A percentile compares a stretch with the other conserved stretches of the same genome.
These are phyloP conservation scores for Channa argus DNA, from an alignment of 2,113 vertebrate species.

Conservation along the genomic window DNA sequence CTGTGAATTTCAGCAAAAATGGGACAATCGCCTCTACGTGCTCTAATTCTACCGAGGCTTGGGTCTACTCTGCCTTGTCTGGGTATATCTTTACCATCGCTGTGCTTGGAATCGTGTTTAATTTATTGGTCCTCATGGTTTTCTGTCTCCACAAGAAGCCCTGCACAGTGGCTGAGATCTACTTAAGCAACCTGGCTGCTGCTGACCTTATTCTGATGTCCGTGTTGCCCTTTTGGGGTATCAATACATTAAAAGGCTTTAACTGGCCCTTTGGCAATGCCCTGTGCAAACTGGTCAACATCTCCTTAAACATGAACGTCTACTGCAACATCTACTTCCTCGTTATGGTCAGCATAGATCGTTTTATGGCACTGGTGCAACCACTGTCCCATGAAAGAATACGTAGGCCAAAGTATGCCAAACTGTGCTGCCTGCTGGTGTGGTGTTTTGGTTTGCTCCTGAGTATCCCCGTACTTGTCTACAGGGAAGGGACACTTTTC, in stretches of 20 bases:
- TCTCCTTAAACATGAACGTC: conserved; percentile 81
- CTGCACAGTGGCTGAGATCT: conserved; percentile 90
- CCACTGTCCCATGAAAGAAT: conserved; percentile 85
- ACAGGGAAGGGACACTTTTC: conserved; percentile 54
- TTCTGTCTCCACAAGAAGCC: conserved; percentile 87
- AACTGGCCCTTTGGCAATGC: conserved; percentile 86
- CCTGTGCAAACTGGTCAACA: conserved; percentile 84
- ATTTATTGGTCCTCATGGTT: conserved; percentile 87
- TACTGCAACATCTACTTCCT: conserved; percentile 90
- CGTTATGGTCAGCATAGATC: conserved; percentile 89
- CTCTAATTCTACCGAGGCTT: conserved; percentile 5
- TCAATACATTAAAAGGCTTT: conserved; percentile 77
- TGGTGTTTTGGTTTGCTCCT: conserved; percentile 85
- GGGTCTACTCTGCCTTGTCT: conserved; percentile 79
- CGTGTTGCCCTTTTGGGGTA: conserved; percentile 89
- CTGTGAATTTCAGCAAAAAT: conserved; percentile 7
- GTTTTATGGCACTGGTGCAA: conserved; percentile 89
- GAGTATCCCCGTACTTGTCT: conserved; percentile 81
- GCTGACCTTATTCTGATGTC: conserved; percentile 87
- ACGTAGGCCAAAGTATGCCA: conserved; percentile 83
- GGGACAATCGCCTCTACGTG: conserved; percentile 17
- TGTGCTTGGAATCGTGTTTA: conserved; percentile 83
- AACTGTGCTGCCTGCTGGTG: conserved; percentile 84
- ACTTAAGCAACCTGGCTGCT: conserved; percentile 87
- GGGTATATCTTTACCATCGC: conserved; percentile 85